These are phyloP conservation scores for Acholoe squamosa DNA, from an alignment of 2,888 invertebrate genomes.

Conservation along the genomic window DNA sequence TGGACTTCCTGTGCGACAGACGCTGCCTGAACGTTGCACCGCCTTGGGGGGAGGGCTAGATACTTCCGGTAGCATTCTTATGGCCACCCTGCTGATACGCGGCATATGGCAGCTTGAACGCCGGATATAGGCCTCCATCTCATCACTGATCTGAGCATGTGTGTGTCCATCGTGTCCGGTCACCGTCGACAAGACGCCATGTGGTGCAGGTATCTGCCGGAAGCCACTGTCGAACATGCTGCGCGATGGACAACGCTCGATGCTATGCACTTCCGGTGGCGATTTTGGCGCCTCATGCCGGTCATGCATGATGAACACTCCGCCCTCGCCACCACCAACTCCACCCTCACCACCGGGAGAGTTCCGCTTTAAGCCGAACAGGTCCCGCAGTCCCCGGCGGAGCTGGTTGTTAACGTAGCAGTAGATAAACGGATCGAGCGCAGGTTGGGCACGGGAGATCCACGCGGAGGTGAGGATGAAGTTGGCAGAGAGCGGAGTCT, in stretches of 20 bases:
- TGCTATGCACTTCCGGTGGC: not conserved
- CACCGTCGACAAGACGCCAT: not conserved
- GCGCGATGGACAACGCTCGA: not conserved
- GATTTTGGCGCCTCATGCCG: not conserved
- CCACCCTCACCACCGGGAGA: not conserved
- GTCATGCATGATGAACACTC: not conserved
- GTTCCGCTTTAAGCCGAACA: not conserved
- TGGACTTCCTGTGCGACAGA: no score
- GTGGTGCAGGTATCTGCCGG: not conserved
- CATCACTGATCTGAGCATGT: not conserved
- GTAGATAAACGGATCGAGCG: conserved; percentile 63
- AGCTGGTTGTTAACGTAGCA: conserved; percentile 64
- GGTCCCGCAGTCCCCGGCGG: conserved; percentile 22
- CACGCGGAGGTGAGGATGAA: conserved; percentile 59
- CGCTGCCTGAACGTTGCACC: no score
- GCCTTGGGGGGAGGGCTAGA: not conserved
- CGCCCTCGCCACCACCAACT: not conserved
- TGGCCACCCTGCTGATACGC: not conserved
- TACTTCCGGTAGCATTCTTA: not conserved
- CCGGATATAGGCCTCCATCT: conserved; percentile 1
- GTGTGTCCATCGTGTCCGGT: not conserved
- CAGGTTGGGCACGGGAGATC: conserved; percentile 53
- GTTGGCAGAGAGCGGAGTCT: not conserved
- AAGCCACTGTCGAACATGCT: conserved; percentile 14
- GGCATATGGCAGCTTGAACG: not conserved